Percentiles rank a stretch among this genome's conserved stretches.
Evolutionary conservation across 2,113 vertebrate genomes (phyloP).

Genomic region (Calidris pugnax): DNA sequence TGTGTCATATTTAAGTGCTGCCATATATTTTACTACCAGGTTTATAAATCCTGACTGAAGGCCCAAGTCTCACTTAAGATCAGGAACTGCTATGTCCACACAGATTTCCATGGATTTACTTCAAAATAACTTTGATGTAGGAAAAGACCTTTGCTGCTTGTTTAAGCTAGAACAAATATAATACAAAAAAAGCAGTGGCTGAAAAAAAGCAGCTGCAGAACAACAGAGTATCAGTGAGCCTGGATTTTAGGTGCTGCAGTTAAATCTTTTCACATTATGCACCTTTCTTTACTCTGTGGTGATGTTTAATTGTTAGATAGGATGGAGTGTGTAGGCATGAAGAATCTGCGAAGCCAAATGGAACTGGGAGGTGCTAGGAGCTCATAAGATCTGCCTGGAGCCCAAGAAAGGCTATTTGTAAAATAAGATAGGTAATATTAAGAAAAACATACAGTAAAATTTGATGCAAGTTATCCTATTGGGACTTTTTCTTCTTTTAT

Average conservation of each 20-base stretch:
- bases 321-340: background rate
- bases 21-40: background rate
- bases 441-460: background rate
- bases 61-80: background rate
- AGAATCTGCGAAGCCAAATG: background rate
- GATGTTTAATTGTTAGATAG: background rate
- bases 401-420: background rate
- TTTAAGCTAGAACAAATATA: background rate
- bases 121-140: background rate
- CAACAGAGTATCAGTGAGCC: background rate
- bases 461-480: background rate
- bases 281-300: background rate
- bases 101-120: background rate
- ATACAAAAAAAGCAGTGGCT: background rate
- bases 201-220: background rate
- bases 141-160: background rate
- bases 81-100: background rate
- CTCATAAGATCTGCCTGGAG: background rate
- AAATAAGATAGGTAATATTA: background rate
- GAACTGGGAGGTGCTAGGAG: background rate
- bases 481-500: background rate
- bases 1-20: constrained; percentile 9
- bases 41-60: background rate
- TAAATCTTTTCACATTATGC: background rate
- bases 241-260: background rate